These are phyloP conservation scores for Gonocerus acuteangulatus DNA, from an alignment of 2,888 invertebrate genomes.

Conservation along the genomic window DNA sequence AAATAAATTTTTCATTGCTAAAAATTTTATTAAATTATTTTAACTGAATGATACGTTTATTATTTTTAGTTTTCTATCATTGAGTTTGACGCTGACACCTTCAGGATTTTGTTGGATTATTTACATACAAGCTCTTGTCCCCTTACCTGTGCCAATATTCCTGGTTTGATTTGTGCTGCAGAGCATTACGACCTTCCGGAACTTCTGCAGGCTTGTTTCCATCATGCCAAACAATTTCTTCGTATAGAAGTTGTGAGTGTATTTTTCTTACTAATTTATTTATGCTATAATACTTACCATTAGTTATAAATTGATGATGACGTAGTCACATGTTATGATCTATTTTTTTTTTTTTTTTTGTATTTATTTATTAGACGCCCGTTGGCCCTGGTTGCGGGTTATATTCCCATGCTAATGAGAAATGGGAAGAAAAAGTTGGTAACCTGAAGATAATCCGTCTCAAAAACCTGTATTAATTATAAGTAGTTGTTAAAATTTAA, in stretches of 20 bases:
- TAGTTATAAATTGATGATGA: no score
- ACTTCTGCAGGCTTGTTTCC: slow-evolving; percentile 86
- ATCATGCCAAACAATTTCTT: slow-evolving; percentile 88
- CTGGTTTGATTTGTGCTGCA: slow-evolving; percentile 86
- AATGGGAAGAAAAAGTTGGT: no score
- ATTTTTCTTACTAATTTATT: neutral
- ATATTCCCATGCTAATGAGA: neutral
- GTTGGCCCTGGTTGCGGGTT: no score
- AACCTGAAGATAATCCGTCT: no score
- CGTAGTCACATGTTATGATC: no score
- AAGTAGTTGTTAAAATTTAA: no score
- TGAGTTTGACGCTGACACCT: slow-evolving; percentile 90
- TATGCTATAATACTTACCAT: no score
- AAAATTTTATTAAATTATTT: no score
- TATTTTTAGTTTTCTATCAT: slow-evolving; percentile 77
- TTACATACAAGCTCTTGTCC: slow-evolving; percentile 89
- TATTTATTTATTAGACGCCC: no score
- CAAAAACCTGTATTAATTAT: no score
- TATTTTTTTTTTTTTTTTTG: no score
- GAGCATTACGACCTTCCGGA: slow-evolving; percentile 92
- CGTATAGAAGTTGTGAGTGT: slow-evolving; percentile 77
- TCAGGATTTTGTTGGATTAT: slow-evolving; percentile 82
- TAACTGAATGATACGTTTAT: slow-evolving; percentile 34
- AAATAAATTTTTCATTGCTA: no score
- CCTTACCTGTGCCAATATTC: slow-evolving; percentile 83